phyloP scores from a whole-genome alignment of 2,797 vertebrate species.

The Onychomys torridus region DNA sequence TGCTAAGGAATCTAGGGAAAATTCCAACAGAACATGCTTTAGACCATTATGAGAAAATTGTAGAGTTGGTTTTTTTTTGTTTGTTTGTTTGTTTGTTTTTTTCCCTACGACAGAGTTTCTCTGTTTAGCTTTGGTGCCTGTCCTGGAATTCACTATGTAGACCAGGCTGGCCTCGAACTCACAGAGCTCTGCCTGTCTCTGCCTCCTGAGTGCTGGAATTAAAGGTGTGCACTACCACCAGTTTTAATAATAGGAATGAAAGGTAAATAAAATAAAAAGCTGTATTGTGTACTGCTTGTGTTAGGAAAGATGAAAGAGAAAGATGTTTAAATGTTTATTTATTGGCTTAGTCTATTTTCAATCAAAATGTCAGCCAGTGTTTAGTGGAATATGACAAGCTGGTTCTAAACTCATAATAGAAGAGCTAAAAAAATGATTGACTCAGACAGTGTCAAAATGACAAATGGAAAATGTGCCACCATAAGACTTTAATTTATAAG shows the following conservation, averaged over 20 bases:
- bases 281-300: background rate
- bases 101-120: too few relatives aligned
- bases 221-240: too few relatives aligned
- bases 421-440: background rate
- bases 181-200: too few relatives aligned
- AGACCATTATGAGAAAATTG: background rate
- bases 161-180: too few relatives aligned
- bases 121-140: too few relatives aligned
- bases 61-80: too few relatives aligned
- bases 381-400: background rate
- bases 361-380: background rate
- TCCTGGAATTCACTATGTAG: too few relatives aligned
- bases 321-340: background rate
- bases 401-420: background rate
- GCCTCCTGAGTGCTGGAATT: too few relatives aligned
- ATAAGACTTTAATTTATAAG: background rate
- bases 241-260: background rate
- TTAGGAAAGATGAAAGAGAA: background rate
- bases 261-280: background rate
- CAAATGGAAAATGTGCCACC: background rate
- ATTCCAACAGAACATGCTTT: background rate
- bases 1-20: background rate
- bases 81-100: too few relatives aligned
- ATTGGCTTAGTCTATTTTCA: background rate
- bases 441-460: background rate